A percentile compares a stretch with the other conserved stretches of the same genome.
phyloP scores from a whole-genome alignment of 2,113 vertebrate species.

The Ailuropoda melanoleuca region DNA sequence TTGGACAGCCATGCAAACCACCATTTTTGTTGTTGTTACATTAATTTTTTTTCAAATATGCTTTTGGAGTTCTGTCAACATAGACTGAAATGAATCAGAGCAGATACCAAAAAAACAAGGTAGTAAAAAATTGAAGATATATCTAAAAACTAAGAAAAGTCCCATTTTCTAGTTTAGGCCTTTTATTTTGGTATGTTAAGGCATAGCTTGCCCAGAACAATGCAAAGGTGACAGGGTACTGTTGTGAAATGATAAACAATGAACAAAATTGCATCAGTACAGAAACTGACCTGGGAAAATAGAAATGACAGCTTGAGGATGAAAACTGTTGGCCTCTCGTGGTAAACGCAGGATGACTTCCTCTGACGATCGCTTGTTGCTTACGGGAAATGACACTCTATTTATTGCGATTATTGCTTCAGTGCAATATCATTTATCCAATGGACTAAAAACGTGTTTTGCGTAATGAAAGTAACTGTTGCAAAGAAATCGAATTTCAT shows the following conservation, averaged over 20 bases:
- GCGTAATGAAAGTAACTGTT: background rate
- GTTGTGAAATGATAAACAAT: background rate
- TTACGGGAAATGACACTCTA: background rate
- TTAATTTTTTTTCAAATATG: background rate
- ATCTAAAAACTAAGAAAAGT: slow-evolving; percentile 1
- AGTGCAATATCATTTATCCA: background rate
- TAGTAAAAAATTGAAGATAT: background rate
- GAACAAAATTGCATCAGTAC: background rate
- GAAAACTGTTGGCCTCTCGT: background rate
- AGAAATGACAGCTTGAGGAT: background rate
- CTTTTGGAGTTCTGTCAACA: background rate
- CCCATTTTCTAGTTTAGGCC: background rate
- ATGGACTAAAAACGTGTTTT: slow-evolving; percentile 46
- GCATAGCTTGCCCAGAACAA: background rate
- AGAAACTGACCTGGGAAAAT: slow-evolving; percentile 22
- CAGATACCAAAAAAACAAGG: background rate
- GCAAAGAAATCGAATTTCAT: slow-evolving; percentile 34
- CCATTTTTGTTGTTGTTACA: background rate
- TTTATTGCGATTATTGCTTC: background rate
- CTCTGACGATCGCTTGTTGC: background rate
- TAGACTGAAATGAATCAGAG: background rate
- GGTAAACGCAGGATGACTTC: background rate
- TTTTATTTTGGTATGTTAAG: slow-evolving; percentile 15
- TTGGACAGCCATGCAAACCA: background rate
- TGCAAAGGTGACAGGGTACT: background rate